These are phyloP conservation scores for Armadillidium nasatum DNA, from an alignment of 1,140 invertebrate genomes.

Conservation along the genomic window DNA sequence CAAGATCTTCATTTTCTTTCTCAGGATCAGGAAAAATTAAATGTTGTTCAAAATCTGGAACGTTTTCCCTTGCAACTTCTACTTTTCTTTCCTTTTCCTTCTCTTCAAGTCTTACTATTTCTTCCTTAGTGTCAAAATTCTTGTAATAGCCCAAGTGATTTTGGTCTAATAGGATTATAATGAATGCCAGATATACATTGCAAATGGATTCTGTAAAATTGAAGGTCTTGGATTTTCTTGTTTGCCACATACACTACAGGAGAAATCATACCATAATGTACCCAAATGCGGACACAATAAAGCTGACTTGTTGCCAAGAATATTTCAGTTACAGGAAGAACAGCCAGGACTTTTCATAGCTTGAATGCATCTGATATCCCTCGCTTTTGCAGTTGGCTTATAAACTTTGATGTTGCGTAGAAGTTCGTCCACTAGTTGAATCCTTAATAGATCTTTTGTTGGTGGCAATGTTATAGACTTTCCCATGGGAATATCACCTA, in stretches of 20 bases:
- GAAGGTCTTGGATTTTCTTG: background rate
- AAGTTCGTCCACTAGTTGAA: background rate
- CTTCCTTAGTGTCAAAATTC: too few species aligned
- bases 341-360: background rate
- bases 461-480: background rate
- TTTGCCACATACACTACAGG: background rate
- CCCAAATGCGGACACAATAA: background rate
- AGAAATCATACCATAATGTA: background rate
- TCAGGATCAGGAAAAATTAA: too few species aligned
- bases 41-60: too few species aligned
- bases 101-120: too few species aligned
- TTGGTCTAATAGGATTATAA: background rate
- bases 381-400: background rate
- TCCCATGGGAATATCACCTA: background rate
- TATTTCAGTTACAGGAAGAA: background rate
- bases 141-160: too few species aligned
- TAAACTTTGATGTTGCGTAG: background rate
- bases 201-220: background rate
- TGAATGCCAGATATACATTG: conserved; percentile 1
- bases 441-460: background rate
- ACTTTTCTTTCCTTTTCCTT: too few species aligned
- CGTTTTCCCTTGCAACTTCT: too few species aligned
- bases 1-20: too few species aligned
- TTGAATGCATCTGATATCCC: background rate
- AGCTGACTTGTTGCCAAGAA: background rate